Evolutionary conservation across 1,140 invertebrate genomes (phyloP), one percentile per base, ranked within the genome.

Genomic region (Liolophura sinensis): DNA sequence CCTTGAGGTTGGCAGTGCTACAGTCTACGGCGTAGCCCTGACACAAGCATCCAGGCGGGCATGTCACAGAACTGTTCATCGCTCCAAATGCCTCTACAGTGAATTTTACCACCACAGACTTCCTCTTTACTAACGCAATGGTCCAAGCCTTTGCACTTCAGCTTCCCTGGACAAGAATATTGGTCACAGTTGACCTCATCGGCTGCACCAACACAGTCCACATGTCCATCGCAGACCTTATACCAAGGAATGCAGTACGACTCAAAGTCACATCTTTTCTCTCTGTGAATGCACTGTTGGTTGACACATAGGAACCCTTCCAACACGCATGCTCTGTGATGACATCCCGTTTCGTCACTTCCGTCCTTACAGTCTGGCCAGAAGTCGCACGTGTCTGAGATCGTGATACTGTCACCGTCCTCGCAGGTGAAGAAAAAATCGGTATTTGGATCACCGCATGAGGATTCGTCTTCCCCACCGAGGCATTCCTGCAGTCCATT

Each of bases 291-390:
- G 60, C 87, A 88, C 57, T 86, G 82, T 5, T 83, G 82, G 22
- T 78, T 81, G 9, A 20, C 27, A 81, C 93, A 95, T 1, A 69
- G 77, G 65, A 83, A 83, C 67, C 84, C 73, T 57, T 77, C 67
- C 0, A 46, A 25, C 5, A 49, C 15, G 67, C 84, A 85, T 16
- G 48, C 0, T 55, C 51, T 40, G 31, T 40, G 31, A 9, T 40
- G 31, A 40, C 87, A 86, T 64, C 78, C 69, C 16, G 61, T 65
- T 66, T 87, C 86, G 61, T 87, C 87, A 0, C 84, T 83, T 15
- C 75, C 80, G 67, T 87, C 87, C 0, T 72, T 73, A 72, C 87
- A 87, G 62, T 87, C 84, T 9, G 75, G 68, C 31, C 67, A 66
- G 62, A 77, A 82, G 70, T 87, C 83, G 64, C 86, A 87, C 31